These are phyloP conservation scores for Heterohyrax brucei DNA, from an alignment of 2,797 vertebrate species.

Conservation along the genomic window DNA sequence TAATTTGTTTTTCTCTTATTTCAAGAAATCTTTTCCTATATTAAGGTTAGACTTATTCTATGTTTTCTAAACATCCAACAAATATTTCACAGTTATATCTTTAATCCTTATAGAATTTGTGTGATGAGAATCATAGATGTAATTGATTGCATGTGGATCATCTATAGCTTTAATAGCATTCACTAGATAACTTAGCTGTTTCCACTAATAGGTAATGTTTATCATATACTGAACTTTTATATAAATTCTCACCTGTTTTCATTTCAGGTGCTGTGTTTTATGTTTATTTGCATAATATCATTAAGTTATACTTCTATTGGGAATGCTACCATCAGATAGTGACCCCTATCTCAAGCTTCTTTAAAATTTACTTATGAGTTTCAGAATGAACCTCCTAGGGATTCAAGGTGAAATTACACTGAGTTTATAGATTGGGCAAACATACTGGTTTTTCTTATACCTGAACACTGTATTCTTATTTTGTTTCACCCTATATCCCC, in stretches of 20 bases:
- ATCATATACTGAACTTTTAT: conserved; percentile 19
- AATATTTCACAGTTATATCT: conserved; percentile 65
- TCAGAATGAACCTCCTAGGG: neutral
- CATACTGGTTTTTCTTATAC: conserved; percentile 13
- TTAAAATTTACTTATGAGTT: conserved; percentile 33
- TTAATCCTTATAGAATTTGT: conserved; percentile 55
- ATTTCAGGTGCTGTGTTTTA: conserved; percentile 8
- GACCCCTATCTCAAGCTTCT: conserved; percentile 13
- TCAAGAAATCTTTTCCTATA: conserved; percentile 38
- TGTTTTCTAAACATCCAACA: conserved; percentile 29
- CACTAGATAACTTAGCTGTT: conserved; percentile 34
- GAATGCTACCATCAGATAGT: neutral
- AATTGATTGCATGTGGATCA: conserved; percentile 62
- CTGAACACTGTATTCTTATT: neutral
- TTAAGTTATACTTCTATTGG: conserved; percentile 25
- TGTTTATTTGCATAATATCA: conserved; percentile 14
- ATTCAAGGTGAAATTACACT: conserved; percentile 5
- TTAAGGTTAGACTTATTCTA: conserved; percentile 24
- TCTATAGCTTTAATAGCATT: conserved; percentile 25
- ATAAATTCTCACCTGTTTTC: neutral
- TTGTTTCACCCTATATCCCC: neutral
- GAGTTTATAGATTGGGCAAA: conserved; percentile 30
- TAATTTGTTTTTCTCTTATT: conserved; percentile 28
- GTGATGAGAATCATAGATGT: conserved; percentile 34
- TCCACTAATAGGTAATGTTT: conserved; percentile 29